Evolutionary conservation across 1,140 invertebrate species (phyloP).

Genomic region (Trinorchestia longiramus): DNA sequence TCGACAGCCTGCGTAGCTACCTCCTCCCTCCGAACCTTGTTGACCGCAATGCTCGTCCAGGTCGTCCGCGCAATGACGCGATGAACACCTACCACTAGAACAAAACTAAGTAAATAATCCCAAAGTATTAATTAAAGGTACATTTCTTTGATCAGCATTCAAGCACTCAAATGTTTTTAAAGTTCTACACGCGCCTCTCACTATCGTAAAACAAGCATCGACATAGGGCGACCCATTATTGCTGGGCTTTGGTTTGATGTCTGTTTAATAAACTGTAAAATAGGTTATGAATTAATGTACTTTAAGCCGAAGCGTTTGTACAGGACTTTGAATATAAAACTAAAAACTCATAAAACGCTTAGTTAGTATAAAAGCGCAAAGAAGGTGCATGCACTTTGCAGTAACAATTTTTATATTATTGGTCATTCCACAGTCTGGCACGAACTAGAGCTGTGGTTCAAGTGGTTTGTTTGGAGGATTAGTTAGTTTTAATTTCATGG

Average conservation of each 20-base stretch:
- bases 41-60: neutral
- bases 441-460: neutral
- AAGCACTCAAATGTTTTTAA: neutral
- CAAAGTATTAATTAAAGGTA: neutral
- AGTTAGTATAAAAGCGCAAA: neutral
- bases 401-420: neutral
- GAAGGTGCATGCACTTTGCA: neutral
- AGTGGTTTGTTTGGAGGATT: neutral
- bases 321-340: neutral
- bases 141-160: neutral
- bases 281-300: neutral
- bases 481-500: neutral
- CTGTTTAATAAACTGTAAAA: neutral
- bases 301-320: neutral
- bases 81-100: neutral
- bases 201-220: neutral
- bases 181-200: neutral
- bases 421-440: neutral
- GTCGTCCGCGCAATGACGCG: neutral
- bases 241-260: neutral
- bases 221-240: neutral
- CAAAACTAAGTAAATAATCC: neutral
- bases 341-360: neutral
- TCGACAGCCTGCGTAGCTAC: neutral
- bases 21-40: neutral